Evolutionary conservation across 2,113 vertebrate genomes (phyloP).

Genomic region (Peromyscus maniculatus): DNA sequence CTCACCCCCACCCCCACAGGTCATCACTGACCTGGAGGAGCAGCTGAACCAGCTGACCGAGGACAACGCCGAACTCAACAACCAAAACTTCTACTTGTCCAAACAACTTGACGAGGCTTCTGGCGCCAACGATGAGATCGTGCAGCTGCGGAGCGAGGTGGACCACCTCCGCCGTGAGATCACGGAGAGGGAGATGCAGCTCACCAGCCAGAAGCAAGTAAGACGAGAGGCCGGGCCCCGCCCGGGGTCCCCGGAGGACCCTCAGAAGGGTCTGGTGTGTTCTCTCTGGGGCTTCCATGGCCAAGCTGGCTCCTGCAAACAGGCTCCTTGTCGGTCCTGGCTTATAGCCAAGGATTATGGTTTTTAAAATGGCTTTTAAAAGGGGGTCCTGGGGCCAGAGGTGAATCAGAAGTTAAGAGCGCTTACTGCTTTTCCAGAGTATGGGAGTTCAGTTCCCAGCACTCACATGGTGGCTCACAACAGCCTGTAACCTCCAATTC

Average conservation of each 20-base stretch:
- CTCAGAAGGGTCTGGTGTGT: slow-evolving; percentile 15
- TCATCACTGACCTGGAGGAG: slow-evolving; percentile 98
- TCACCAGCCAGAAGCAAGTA: slow-evolving; percentile 99
- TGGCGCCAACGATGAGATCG: slow-evolving; percentile 94
- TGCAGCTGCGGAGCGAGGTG: slow-evolving; percentile 96
- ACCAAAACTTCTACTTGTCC: slow-evolving; percentile 98
- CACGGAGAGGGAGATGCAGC: slow-evolving; percentile 98
- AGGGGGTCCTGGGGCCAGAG: background rate
- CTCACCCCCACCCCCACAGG: slow-evolving; percentile 86
- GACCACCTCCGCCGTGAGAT: slow-evolving; percentile 97
- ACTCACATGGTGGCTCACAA: background rate
- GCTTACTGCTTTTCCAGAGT: background rate
- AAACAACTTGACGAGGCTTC: slow-evolving; percentile 98
- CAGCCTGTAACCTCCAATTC: background rate
- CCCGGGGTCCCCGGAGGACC: background rate
- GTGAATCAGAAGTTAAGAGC: background rate
- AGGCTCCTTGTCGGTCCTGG: background rate
- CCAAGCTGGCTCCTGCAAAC: background rate
- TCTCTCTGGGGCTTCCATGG: slow-evolving; percentile 49
- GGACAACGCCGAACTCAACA: slow-evolving; percentile 98
- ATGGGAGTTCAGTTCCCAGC: background rate
- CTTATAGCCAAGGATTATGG: background rate
- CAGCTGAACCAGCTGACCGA: slow-evolving; percentile 96
- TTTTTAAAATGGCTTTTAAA: slow-evolving; percentile 20
- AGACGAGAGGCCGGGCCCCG: background rate